A percentile compares a stretch with the other conserved stretches of the same genome.
Conservation (phyloP, 2,113 vertebrate genomes). For the Etheostoma cragini region DNA sequence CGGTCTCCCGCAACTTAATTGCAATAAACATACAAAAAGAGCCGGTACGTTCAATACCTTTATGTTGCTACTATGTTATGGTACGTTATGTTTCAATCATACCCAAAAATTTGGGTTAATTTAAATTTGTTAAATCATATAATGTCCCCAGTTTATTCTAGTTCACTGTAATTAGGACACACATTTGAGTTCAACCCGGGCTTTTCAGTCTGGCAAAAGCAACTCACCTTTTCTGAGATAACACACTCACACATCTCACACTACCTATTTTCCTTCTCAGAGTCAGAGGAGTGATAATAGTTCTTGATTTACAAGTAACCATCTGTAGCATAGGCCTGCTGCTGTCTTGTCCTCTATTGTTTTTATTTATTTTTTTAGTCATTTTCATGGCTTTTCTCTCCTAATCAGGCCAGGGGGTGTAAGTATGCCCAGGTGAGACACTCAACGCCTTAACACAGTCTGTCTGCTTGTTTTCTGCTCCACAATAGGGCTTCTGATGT, state of each 20-base stretch:
- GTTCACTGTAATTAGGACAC: too few species aligned
- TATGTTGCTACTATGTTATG: too few species aligned
- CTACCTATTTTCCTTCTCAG: neutral
- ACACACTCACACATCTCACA: constrained; percentile 9
- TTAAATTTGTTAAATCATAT: too few species aligned
- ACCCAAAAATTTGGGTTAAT: too few species aligned
- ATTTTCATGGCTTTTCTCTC: constrained; percentile 36
- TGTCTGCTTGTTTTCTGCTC: constrained; percentile 55
- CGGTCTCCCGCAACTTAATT: too few species aligned
- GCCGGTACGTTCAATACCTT: too few species aligned
- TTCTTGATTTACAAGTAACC: neutral
- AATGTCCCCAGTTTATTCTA: too few species aligned
- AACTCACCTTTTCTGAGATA: neutral
- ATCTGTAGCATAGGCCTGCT: neutral
- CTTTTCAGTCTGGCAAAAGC: too few species aligned
- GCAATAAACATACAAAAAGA: too few species aligned
- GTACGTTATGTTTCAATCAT: too few species aligned
- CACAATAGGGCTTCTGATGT: constrained; percentile 45
- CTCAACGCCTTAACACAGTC: constrained; percentile 52
- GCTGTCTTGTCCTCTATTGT: constrained; percentile 13
- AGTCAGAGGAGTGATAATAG: neutral
- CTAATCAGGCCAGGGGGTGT: constrained; percentile 46
- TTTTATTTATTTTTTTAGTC: neutral
- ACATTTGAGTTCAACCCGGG: too few species aligned
- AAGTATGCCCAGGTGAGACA: constrained; percentile 57